A percentile compares a stretch with the other conserved stretches of the same genome.
Evolutionary conservation across 1,140 invertebrate genomes (phyloP).

Genomic region (Tetragnatha versicolor): DNA sequence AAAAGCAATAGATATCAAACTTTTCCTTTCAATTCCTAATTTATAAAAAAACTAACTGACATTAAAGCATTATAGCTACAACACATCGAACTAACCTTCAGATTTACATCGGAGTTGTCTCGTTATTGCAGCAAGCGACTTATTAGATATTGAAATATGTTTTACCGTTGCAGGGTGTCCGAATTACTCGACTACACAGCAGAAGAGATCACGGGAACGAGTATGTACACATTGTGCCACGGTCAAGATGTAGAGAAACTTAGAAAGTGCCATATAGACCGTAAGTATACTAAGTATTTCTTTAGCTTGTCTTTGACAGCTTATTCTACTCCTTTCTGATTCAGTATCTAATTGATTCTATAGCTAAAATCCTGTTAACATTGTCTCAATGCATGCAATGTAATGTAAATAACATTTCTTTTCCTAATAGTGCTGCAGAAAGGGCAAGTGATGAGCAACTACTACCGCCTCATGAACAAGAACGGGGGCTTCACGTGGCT

Average conservation of each 20-base stretch:
- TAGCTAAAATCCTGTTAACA: not conserved
- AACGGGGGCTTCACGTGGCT: conserved; percentile 94
- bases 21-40: no score
- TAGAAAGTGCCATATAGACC: conserved; percentile 89
- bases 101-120: no score
- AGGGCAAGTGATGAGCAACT: conserved; percentile 94
- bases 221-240: conserved; percentile 92
- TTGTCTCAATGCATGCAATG: not conserved
- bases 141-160: no score
- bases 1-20: no score
- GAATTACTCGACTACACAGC: conserved; percentile 91
- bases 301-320: no score
- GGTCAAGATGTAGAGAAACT: conserved; percentile 93
- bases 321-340: not conserved
- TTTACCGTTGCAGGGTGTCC: conserved; percentile 74
- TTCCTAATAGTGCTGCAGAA: conserved; percentile 85
- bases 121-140: no score
- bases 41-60: no score
- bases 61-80: no score
- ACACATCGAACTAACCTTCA: no score
- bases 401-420: not conserved
- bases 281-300: no score
- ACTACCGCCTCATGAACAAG: conserved; percentile 95
- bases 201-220: conserved; percentile 92
- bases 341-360: not conserved